A percentile compares a stretch with the other conserved stretches of the same genome.
Conservation (phyloP, 2,113 vertebrate species). For the Periophthalmus modestus region DNA sequence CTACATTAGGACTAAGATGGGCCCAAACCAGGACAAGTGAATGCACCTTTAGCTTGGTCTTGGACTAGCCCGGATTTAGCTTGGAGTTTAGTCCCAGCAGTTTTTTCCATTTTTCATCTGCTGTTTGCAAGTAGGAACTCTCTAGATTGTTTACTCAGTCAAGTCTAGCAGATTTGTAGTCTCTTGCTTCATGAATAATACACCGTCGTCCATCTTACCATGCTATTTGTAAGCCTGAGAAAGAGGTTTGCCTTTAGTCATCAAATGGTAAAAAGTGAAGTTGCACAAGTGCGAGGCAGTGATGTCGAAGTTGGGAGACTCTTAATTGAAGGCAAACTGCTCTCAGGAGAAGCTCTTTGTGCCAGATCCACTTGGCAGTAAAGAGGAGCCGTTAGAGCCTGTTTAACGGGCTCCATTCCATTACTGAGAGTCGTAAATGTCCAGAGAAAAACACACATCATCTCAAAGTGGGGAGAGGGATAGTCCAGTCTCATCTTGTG, state of each 20-base stretch:
- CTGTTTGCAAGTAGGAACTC: too few species aligned
- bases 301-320: constrained; percentile 37
- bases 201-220: background rate
- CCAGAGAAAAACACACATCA: constrained; percentile 63
- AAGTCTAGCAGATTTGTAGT: background rate
- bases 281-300: constrained; percentile 46
- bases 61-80: too few species aligned
- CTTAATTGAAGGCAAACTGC: constrained; percentile 70
- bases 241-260: constrained; percentile 34
- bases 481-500: constrained; percentile 56
- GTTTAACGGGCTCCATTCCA: constrained; percentile 67
- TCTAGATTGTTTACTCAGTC: background rate
- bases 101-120: too few species aligned
- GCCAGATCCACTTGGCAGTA: constrained; percentile 65
- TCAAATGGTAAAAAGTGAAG: constrained; percentile 54
- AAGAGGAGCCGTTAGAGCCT: constrained; percentile 64
- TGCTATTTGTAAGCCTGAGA: background rate
- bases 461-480: constrained; percentile 52
- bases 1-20: too few species aligned
- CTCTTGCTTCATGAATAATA: background rate
- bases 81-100: too few species aligned
- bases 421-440: constrained; percentile 70
- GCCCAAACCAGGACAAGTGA: too few species aligned
- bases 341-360: constrained; percentile 51
- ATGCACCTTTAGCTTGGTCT: too few species aligned